A percentile compares a stretch with the other conserved stretches of the same genome.
These are phyloP conservation scores for Trachythela sp. DNA, from an alignment of 64 coral and sea anemone genomes.

Conservation along the genomic window DNA sequence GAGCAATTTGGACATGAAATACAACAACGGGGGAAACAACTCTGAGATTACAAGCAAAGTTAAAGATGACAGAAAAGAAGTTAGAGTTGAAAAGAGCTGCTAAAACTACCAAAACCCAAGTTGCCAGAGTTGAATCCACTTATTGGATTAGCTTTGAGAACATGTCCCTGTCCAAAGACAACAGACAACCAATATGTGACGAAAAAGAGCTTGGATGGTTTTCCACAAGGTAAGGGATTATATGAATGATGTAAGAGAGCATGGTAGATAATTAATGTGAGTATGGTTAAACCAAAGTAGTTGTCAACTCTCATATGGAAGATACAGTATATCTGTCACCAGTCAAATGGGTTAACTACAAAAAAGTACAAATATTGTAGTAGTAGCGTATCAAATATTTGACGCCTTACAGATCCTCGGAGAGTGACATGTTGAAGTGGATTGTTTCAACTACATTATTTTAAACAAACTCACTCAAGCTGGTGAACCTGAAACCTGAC, in stretches of 20 bases:
- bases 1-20: not conserved
- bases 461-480: not conserved
- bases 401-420: not conserved
- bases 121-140: not conserved
- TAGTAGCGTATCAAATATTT: not conserved
- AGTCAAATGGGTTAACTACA: too few relatives aligned
- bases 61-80: not conserved
- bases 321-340: not conserved
- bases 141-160: not conserved
- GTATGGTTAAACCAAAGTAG: not conserved
- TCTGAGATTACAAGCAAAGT: not conserved
- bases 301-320: not conserved
- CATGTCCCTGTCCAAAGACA: not conserved
- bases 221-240: not conserved
- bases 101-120: not conserved
- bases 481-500: not conserved
- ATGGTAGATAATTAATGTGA: not conserved
- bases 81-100: not conserved
- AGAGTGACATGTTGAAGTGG: not conserved
- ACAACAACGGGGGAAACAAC: not conserved
- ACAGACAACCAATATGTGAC: not conserved
- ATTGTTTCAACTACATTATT: not conserved
- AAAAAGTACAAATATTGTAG: too few relatives aligned
- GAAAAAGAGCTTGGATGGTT: not conserved
- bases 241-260: not conserved